Conservation (phyloP, 2,888 invertebrate species). For the Spatulosminthurus flaviceps region DNA sequence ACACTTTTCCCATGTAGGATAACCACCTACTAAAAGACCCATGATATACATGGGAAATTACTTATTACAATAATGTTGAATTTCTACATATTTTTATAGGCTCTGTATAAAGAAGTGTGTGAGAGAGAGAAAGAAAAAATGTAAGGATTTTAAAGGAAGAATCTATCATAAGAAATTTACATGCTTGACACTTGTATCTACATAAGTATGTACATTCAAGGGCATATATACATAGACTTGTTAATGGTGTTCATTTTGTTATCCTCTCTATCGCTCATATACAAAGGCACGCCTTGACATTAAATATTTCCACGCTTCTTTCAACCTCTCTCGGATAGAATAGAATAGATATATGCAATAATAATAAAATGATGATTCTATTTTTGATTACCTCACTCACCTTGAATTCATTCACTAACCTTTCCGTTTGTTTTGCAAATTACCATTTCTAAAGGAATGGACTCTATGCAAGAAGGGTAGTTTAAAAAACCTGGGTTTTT, state of each 20-base stretch:
- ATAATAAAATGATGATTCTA: conserved; percentile 33
- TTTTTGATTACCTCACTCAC: conserved; percentile 40
- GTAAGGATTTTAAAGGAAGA: background rate
- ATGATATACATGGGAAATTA: no score
- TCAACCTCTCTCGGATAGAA: background rate
- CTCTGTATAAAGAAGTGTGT: no score
- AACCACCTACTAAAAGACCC: no score
- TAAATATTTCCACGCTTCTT: conserved; percentile 29
- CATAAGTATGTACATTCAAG: no score
- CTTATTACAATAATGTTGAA: no score
- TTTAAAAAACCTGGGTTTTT: background rate
- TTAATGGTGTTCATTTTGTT: background rate
- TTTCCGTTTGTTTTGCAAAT: conserved; percentile 35
- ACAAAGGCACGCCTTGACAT: conserved; percentile 30
- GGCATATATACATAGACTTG: no score
- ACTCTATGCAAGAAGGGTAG: background rate
- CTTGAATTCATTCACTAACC: conserved; percentile 41
- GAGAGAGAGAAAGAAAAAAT: background rate
- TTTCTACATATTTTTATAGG: no score
- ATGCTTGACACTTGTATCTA: no score
- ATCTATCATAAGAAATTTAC: conserved; percentile 3
- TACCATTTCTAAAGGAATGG: background rate
- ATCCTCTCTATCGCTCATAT: background rate
- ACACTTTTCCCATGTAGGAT: no score
- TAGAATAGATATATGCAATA: background rate